A percentile compares a stretch with the other conserved stretches of the same genome.
Evolutionary conservation across 2,113 vertebrate species (phyloP).

Genomic region (Pardalotus punctatus): DNA sequence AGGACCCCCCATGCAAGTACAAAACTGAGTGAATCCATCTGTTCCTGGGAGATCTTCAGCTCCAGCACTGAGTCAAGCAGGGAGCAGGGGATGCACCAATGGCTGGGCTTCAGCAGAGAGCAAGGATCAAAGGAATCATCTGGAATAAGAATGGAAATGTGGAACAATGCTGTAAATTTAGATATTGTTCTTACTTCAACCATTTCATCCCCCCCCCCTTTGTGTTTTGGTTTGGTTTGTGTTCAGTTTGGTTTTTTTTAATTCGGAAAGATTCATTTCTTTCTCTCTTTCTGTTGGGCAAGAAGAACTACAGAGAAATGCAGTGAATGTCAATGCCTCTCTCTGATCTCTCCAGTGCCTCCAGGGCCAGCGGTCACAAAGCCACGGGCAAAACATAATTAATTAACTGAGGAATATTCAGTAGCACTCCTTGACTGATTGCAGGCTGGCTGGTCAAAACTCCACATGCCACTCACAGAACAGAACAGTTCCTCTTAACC

Average conservation of each 20-base stretch:
- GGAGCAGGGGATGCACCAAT: background rate
- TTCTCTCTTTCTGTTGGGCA: background rate
- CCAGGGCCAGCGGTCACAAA: background rate
- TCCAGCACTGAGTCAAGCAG: background rate
- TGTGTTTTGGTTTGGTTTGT: background rate
- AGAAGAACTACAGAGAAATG: background rate
- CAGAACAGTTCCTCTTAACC: background rate
- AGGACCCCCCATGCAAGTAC: background rate
- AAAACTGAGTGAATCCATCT: background rate
- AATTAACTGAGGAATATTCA: background rate
- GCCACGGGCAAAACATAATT: background rate
- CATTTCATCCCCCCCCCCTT: accelerated
- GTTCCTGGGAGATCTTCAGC: background rate
- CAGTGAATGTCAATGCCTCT: background rate
- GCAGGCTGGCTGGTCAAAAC: background rate
- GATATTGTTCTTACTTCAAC: background rate
- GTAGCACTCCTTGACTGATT: background rate
- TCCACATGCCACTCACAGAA: background rate
- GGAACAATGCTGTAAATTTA: background rate
- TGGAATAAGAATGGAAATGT: background rate
- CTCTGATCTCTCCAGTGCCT: background rate
- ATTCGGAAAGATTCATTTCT: background rate
- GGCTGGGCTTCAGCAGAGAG: background rate
- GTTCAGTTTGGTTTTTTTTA: background rate
- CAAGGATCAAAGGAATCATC: background rate